phyloP scores from a whole-genome alignment of 2,797 vertebrate genomes.

The Lutjanus argentimaculatus region DNA sequence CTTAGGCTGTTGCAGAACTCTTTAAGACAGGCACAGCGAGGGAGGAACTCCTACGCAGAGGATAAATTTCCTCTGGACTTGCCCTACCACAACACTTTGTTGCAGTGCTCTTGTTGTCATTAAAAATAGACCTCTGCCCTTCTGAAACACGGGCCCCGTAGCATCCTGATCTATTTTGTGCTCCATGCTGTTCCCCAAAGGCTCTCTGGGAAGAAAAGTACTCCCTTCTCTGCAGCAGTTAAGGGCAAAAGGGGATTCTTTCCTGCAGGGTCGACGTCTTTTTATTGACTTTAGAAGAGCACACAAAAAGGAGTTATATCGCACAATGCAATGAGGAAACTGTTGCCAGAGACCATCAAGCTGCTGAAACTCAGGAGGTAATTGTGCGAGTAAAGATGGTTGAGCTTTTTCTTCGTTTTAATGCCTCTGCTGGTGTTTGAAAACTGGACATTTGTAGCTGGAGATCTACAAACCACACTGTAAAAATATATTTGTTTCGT shows the following conservation, averaged over 20 bases:
- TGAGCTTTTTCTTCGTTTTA: conserved; percentile 13
- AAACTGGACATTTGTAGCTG: conserved; percentile 4
- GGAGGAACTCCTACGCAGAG: conserved; percentile 68
- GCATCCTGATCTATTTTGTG: conserved; percentile 71
- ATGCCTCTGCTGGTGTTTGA: conserved; percentile 30
- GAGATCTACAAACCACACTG: conserved; percentile 27
- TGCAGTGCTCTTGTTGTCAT: conserved; percentile 77
- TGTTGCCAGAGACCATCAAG: conserved; percentile 49
- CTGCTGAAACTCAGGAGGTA: conserved; percentile 56
- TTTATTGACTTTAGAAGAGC: conserved; percentile 72
- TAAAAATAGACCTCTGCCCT: conserved; percentile 83
- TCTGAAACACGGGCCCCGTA: conserved; percentile 52
- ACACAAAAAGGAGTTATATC: conserved; percentile 35
- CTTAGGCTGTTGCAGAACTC: conserved; percentile 45
- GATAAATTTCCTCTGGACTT: conserved; percentile 68
- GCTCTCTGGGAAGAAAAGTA: conserved; percentile 56
- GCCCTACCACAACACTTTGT: conserved; percentile 52
- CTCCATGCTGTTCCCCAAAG: conserved; percentile 58
- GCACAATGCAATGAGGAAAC: conserved; percentile 45
- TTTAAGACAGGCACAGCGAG: conserved; percentile 23
- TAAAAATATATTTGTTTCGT: no score
- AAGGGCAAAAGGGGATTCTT: conserved; percentile 60
- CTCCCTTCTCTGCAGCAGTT: conserved; percentile 55
- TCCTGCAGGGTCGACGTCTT: conserved; percentile 54
- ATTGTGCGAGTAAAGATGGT: conserved; percentile 37